Evolutionary conservation across 2,797 vertebrate species (phyloP).

Genomic region (Sphaeramia orbicularis): DNA sequence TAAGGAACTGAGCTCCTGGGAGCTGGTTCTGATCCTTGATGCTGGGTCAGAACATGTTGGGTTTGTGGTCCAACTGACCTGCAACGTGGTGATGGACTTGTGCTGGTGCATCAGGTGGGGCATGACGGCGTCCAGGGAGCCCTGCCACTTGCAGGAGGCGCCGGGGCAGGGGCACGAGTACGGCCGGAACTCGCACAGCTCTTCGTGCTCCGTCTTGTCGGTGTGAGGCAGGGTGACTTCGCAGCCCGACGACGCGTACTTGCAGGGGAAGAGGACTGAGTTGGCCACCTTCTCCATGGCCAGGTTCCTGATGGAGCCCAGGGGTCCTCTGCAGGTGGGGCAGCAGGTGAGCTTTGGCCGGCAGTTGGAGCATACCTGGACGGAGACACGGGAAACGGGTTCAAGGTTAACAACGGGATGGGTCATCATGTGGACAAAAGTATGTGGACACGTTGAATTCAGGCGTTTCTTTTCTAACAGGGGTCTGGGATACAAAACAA

Average conservation of each 20-base stretch:
- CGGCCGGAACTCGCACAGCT: slow-evolving; percentile 82
- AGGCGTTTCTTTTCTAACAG: too few species aligned
- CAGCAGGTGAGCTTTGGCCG: slow-evolving; percentile 99
- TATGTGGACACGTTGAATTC: too few species aligned
- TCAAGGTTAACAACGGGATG: too few species aligned
- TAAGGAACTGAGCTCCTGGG: too few species aligned
- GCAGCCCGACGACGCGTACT: slow-evolving; percentile 83
- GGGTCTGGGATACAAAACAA: too few species aligned
- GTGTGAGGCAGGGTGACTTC: slow-evolving; percentile 84
- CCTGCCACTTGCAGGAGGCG: slow-evolving; percentile 85
- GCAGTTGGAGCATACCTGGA: slow-evolving; percentile 94
- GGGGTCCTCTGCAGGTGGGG: slow-evolving; percentile 95
- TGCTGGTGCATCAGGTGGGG: slow-evolving; percentile 84
- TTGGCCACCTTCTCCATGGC: slow-evolving; percentile 99
- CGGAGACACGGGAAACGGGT: background rate
- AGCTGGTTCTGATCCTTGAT: too few species aligned
- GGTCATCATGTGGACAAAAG: too few species aligned
- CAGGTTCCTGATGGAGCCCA: slow-evolving; percentile 98
- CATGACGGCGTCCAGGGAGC: slow-evolving; percentile 84
- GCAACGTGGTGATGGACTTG: slow-evolving; percentile 85
- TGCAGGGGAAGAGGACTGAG: slow-evolving; percentile 56
- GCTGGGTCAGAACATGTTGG: too few species aligned
- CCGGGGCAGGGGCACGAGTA: slow-evolving; percentile 85
- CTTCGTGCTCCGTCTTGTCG: slow-evolving; percentile 85
- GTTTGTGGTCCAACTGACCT: slow-evolving; percentile 49